Evolutionary conservation across 2,888 invertebrate species (phyloP).

Genomic region (Thumatha senex): DNA sequence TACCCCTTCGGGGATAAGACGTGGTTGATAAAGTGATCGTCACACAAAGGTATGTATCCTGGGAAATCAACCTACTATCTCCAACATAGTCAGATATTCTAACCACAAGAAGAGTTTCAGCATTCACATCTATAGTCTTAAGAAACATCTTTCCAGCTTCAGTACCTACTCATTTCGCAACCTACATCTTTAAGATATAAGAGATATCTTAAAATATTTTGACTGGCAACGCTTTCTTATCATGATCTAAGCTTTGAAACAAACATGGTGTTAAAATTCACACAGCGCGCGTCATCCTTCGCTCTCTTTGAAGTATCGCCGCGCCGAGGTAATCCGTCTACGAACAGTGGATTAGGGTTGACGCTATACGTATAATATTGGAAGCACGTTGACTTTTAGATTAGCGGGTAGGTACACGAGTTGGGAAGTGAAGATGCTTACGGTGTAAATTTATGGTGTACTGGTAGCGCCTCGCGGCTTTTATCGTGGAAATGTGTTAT

Average conservation of each 20-base stretch:
- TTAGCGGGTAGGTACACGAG: constrained; percentile 22
- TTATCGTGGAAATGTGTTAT: no score
- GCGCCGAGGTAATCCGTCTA: constrained; percentile 53
- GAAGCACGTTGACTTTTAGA: constrained; percentile 33
- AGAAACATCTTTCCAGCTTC: no score
- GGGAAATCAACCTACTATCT: no score
- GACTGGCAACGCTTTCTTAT: constrained; percentile 32
- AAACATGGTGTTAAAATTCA: constrained; percentile 50
- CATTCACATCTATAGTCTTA: no score
- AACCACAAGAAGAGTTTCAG: no score
- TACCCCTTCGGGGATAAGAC: no score
- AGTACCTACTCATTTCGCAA: no score
- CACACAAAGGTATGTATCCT: no score
- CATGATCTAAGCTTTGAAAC: constrained; percentile 43
- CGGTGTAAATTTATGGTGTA: not conserved
- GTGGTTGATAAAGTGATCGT: no score
- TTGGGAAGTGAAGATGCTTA: constrained; percentile 10
- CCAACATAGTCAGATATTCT: no score
- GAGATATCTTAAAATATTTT: constrained; percentile 23
- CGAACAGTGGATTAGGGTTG: constrained; percentile 46
- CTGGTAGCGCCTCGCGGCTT: not conserved
- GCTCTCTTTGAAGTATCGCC: constrained; percentile 57
- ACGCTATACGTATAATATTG: constrained; percentile 28
- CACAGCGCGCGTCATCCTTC: constrained; percentile 49
- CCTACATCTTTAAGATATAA: constrained; percentile 4